Evolutionary conservation across 2,888 invertebrate species (phyloP), one percentile per base, ranked within the genome.

Genomic region (Tromatobia lineatoria): DNA sequence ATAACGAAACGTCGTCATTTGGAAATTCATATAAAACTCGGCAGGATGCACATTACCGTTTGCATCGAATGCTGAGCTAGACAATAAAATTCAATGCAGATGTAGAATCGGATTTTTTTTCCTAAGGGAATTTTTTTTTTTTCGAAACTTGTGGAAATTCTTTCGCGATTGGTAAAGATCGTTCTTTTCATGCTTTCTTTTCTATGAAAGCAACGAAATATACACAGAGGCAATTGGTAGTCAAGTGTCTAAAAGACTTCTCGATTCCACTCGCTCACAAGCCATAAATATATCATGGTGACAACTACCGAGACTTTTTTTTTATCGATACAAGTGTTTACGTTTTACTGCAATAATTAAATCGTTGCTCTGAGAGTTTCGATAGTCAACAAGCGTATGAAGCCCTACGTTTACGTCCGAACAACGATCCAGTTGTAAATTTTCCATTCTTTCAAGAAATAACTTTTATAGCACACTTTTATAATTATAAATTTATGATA

Each of bases 311-410:
- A 18, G 11, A 13, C 25, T 69, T 52, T 61, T 61, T 61, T 34
- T 61, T n/a, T 18, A 25, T 54, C 38, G 38, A 67, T 34, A 54
- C 76, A 66, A 76, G 47, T 34, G 47, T 66, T 47, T 76, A 18
- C 57, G 38, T 42, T 18, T 18, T 8, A 20, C 38, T 64, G 66
- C 34, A 45, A 54, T 34, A 10, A 34, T 67, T 20, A 54, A 34
- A 77, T 77, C 25, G 23, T 52, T 52, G 38, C 50, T 34, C 18
- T 45, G 34, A 77, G 25, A 38, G 52, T 29, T 20, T 4, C 8
- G 66, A n/a, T 38, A 67, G 29, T 13, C 59, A 29, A 42, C 64
- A 13, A 11, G 69, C 20, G 18, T 23, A 11, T 54, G 8, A 57
- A 25, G 57, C 13, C 13, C n/a, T 54, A 23, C 20, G 6, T 18